Evolutionary conservation across 1,140 invertebrate species (phyloP).

Genomic region (Hypsibius dujardini): DNA sequence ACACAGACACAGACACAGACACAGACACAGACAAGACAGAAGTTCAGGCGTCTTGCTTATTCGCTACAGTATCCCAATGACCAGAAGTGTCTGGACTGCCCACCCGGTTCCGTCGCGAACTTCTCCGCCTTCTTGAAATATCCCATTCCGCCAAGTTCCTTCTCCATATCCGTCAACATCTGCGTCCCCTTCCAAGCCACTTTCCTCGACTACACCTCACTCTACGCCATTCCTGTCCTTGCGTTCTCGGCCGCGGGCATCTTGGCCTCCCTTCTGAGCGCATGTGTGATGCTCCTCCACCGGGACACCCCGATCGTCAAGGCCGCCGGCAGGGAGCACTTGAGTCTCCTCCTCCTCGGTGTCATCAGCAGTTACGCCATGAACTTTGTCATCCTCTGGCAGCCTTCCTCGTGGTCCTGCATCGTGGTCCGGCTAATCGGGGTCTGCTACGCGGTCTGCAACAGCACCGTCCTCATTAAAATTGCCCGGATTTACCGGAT

Average conservation of each 20-base stretch:
- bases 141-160: no score
- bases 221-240: slow-evolving; percentile 42
- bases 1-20: no score
- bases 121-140: not conserved
- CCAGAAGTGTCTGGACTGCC: not conserved
- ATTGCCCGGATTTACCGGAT: slow-evolving; percentile 43
- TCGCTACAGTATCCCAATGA: not conserved
- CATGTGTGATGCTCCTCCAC: slow-evolving; percentile 47
- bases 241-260: slow-evolving; percentile 46
- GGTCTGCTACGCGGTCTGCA: slow-evolving; percentile 40
- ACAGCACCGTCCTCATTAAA: slow-evolving; percentile 42
- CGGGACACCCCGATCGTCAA: slow-evolving; percentile 42
- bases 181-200: slow-evolving; percentile 39
- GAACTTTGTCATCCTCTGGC: slow-evolving; percentile 40
- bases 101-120: not conserved
- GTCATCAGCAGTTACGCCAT: slow-evolving; percentile 39
- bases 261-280: slow-evolving; percentile 50
- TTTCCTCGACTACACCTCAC: slow-evolving; percentile 39
- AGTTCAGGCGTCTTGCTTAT: not conserved
- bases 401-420: slow-evolving; percentile 35
- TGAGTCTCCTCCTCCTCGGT: slow-evolving; percentile 32
- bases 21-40: no score
- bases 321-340: slow-evolving; percentile 40
- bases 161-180: not conserved
- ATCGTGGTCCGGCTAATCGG: slow-evolving; percentile 39